Evolutionary conservation across 2,113 vertebrate species (phyloP).

Genomic region (Plotosus lineatus): DNA sequence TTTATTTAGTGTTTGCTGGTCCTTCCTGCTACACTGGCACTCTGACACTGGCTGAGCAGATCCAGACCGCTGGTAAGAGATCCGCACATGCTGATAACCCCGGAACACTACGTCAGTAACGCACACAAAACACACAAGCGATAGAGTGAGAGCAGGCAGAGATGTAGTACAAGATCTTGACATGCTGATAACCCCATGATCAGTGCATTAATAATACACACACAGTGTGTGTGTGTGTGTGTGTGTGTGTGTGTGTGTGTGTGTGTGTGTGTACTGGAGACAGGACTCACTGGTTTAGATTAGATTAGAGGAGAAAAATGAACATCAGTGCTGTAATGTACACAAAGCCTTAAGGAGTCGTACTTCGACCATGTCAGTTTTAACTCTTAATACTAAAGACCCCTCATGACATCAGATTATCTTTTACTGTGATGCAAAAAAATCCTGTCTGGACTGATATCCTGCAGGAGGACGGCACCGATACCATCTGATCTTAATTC

Average conservation of each 20-base stretch:
- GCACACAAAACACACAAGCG: slow-evolving; percentile 29
- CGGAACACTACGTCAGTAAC: slow-evolving; percentile 75
- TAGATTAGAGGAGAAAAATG: slow-evolving; percentile 49
- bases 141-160: background rate
- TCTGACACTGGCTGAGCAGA: slow-evolving; percentile 90
- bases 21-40: slow-evolving; percentile 96
- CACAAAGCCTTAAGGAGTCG: slow-evolving; percentile 21
- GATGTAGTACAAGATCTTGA: slow-evolving; percentile 75
- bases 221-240: slow-evolving; percentile 18
- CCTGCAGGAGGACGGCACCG: background rate
- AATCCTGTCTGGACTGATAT: background rate
- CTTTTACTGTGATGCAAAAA: background rate
- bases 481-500: background rate
- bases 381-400: slow-evolving; percentile 30
- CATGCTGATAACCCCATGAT: slow-evolving; percentile 90
- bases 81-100: slow-evolving; percentile 92
- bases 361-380: background rate
- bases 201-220: slow-evolving; percentile 68
- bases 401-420: slow-evolving; percentile 21
- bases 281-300: slow-evolving; percentile 60
- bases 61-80: slow-evolving; percentile 83
- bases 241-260: slow-evolving; percentile 28
- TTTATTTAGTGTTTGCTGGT: slow-evolving; percentile 98
- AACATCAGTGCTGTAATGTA: slow-evolving; percentile 25
- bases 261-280: slow-evolving; percentile 50